Evolutionary conservation across 2,888 invertebrate species (phyloP), one percentile per base, ranked within the genome.

Genomic region (Hartigia nigra): DNA sequence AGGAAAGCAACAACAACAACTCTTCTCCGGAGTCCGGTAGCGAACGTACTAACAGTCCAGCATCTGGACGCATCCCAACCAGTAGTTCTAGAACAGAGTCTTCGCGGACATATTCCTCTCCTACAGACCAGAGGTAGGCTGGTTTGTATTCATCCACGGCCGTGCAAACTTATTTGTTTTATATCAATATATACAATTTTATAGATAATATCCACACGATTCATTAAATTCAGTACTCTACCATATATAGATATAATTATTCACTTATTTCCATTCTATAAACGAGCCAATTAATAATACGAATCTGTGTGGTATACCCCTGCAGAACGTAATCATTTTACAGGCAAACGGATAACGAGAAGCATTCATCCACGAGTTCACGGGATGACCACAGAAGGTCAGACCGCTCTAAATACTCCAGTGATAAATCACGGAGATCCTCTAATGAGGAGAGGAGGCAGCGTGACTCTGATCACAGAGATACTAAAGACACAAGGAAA

Each of bases 271-370:
- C 69, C 31, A 39, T 14, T 37, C 75, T 77, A 35, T 77, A 32
- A 74, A 69, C 82, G 85, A 87, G 82, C 86, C 87, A 83, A 89
- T 87, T 91, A 91, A 91, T 91, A 91, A 91, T 89, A 88, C 88
- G 88, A 90, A 91, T 91, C 91, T 91, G 91, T 89, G 88, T 91
- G 91, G 91, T 91, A 88, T 88, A 91, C 88, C 91, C 90, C 91
- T 91, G 91, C 91, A 91, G 91, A 91, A 91, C 90, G 90, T 91
- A 91, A 91, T 91, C 89, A 87, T 91, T 91, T 91, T 91, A 91
- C 91, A 91, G 91, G 91, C 88, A 89, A 88, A 78, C 87, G 84
- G 90, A 90, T 82, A 84, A 88, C 83, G 90, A 90, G 77, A 88
- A 87, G 79, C 86, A 88, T 78, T 82, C 89, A 76, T 84, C 88